phyloP scores from a whole-genome alignment of 1,140 invertebrate genomes.

The Pantala flavescens region DNA sequence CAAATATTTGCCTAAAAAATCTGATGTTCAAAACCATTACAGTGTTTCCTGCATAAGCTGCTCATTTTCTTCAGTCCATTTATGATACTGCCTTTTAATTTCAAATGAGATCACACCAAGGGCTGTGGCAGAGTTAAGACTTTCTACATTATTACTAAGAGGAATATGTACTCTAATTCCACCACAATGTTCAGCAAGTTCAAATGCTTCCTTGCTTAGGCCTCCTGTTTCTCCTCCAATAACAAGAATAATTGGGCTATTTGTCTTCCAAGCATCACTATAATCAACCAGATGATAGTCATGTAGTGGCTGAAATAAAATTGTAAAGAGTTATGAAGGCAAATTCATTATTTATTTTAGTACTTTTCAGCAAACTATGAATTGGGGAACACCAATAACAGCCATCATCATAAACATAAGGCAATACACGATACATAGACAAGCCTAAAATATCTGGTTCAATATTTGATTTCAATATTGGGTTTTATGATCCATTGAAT shows the following conservation, averaged over 20 bases:
- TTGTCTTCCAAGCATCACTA: background rate
- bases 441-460: no score
- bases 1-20: no score
- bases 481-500: no score
- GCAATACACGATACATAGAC: no score
- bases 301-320: background rate
- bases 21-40: no score
- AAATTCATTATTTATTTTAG: no score
- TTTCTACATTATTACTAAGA: conserved; percentile 63
- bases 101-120: conserved; percentile 75
- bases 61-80: background rate
- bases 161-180: conserved; percentile 66
- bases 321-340: no score
- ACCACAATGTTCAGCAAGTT: conserved; percentile 41
- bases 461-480: no score
- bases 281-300: background rate
- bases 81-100: conserved; percentile 58
- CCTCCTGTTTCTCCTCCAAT: conserved; percentile 85
- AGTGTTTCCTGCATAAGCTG: background rate
- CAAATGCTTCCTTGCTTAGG: conserved; percentile 54
- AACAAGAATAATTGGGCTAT: conserved; percentile 46
- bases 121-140: conserved; percentile 74
- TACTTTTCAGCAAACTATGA: no score
- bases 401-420: no score
- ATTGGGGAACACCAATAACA: no score